Evolutionary conservation across 2,888 invertebrate species (phyloP).

Genomic region (Leptopterna dolabrata): DNA sequence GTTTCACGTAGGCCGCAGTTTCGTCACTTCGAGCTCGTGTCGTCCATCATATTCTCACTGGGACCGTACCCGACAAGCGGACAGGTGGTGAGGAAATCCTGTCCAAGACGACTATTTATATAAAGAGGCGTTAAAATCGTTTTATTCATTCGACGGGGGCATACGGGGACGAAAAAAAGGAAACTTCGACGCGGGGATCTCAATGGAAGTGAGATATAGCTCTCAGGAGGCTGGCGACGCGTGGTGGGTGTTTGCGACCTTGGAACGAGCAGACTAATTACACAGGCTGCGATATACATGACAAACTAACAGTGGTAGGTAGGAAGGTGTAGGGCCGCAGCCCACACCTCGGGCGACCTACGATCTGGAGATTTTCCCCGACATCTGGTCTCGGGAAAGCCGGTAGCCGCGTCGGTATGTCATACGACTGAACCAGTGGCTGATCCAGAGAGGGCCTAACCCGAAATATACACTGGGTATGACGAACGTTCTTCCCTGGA

Average conservation of each 20-base stretch:
- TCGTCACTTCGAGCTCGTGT: not conserved
- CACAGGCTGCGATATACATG: slow-evolving; percentile 13
- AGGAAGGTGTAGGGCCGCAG: not conserved
- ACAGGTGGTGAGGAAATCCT: not conserved
- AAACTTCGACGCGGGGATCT: not conserved
- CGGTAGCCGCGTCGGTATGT: no score
- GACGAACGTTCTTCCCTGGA: no score
- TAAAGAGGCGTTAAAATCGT: not conserved
- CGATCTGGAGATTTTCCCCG: not conserved
- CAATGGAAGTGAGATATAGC: slow-evolving; percentile 27
- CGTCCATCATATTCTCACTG: not conserved
- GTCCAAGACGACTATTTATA: not conserved
- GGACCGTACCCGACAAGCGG: not conserved
- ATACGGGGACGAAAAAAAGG: not conserved
- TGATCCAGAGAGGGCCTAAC: no score
- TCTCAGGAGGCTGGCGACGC: not conserved
- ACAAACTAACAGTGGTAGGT: slow-evolving; percentile 18
- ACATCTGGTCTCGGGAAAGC: no score
- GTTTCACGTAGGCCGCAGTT: not conserved
- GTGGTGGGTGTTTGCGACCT: slow-evolving; percentile 9
- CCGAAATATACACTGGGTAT: no score
- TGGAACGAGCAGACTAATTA: not conserved
- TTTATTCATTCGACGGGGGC: not conserved
- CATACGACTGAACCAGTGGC: no score
- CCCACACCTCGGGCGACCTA: not conserved